These are phyloP conservation scores for Eutrigla gurnardus DNA, from an alignment of 2,797 vertebrate species.

Conservation along the genomic window DNA sequence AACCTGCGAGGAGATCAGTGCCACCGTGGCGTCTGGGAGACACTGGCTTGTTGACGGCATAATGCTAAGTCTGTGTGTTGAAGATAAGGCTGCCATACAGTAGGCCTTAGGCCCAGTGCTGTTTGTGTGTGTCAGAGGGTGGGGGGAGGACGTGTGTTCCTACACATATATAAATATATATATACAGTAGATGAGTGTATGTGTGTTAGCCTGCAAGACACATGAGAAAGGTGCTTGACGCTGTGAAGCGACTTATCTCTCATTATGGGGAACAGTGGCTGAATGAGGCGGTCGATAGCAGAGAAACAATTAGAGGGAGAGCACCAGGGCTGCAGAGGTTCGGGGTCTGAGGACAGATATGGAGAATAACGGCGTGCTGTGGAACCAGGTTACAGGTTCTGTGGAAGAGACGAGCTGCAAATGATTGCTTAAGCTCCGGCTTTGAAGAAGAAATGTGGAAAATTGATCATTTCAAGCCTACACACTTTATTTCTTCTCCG, in stretches of 20 bases:
- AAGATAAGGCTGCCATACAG: conserved; percentile 79
- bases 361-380: neutral
- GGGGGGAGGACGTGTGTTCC: conserved; percentile 64
- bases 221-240: conserved; percentile 73
- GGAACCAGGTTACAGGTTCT: conserved; percentile 41
- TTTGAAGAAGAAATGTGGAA: conserved; percentile 33
- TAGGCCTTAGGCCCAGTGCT: conserved; percentile 67
- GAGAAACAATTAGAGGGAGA: conserved; percentile 64
- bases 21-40: conserved; percentile 57
- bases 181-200: conserved; percentile 35
- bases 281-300: conserved; percentile 63
- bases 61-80: conserved; percentile 76
- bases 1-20: conserved; percentile 72
- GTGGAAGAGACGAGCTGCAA: conserved; percentile 4
- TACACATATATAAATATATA: conserved; percentile 47
- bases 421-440: conserved; percentile 14
- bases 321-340: conserved; percentile 17
- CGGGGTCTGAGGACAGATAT: conserved; percentile 3
- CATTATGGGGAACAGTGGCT: conserved; percentile 66
- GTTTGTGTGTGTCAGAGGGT: conserved; percentile 47
- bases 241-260: conserved; percentile 83
- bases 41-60: conserved; percentile 73
- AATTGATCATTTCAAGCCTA: conserved; percentile 17
- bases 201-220: conserved; percentile 65
- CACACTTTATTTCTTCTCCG: neutral